Evolutionary conservation across 1,140 invertebrate species (phyloP).

Genomic region (Drosophila carrolli): DNA sequence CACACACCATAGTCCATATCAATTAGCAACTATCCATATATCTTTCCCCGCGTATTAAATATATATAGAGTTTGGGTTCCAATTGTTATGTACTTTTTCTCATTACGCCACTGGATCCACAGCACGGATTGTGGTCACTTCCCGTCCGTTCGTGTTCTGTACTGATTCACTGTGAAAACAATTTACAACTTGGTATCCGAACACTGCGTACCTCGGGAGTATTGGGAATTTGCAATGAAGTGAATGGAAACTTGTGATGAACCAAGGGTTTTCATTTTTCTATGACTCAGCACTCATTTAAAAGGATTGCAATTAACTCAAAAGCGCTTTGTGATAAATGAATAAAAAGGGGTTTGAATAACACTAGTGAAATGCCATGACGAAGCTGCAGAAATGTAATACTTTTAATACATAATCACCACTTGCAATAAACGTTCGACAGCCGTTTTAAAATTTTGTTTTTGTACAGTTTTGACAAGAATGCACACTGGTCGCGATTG

Average conservation of each 20-base stretch:
- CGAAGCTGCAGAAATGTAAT: not conserved
- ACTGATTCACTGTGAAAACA: constrained; percentile 31
- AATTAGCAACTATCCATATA: constrained; percentile 52
- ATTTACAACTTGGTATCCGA: not conserved
- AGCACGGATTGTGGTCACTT: constrained; percentile 29
- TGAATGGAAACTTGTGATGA: not conserved
- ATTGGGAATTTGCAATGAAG: not conserved
- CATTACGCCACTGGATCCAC: constrained; percentile 39
- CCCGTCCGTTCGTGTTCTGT: constrained; percentile 11
- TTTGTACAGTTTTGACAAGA: no score
- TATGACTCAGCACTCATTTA: not conserved
- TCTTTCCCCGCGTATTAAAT: not conserved
- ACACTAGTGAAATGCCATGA: not conserved
- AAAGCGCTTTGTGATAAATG: not conserved
- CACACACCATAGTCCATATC: constrained; percentile 34
- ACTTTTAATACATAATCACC: not conserved
- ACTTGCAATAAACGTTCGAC: not conserved
- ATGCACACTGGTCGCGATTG: no score
- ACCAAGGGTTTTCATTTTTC: no score
- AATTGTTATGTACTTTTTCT: constrained; percentile 30
- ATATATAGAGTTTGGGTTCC: constrained; percentile 14
- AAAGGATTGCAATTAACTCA: no score
- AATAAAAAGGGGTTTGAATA: not conserved
- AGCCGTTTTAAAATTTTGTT: no score
- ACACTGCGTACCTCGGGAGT: constrained; percentile 11